Evolutionary conservation across 2,113 vertebrate genomes (phyloP), one percentile per base, ranked within the genome.

Genomic region (Megaceryle maxima): DNA sequence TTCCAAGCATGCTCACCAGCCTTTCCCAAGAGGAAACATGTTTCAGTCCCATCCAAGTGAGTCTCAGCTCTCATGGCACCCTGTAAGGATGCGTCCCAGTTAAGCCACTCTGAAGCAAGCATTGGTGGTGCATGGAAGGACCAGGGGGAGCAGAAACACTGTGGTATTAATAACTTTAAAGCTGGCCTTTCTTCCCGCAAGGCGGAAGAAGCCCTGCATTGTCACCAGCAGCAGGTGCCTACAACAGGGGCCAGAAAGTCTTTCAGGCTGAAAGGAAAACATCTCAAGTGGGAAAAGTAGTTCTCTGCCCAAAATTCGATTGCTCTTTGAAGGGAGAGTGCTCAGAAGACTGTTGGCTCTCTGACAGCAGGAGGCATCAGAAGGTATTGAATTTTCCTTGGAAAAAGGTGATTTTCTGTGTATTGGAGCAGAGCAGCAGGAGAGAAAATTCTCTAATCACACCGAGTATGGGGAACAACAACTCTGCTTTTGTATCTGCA

Each of bases 311-410:
- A 89, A 91, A 96, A 92, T 86, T 75, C 50, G 9, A 88, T 88
- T 88, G 83, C 68, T 94, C 83, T 97, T 96, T 97, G 90, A 95
- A 96, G 87, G 67, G 62, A 88, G 67, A 95, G 85, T 55, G 53
- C 85, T 94, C 72, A 92, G 83, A 97, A 90, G 74, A 88, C 50
- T 93, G 63, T 62, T 85, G 72, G 85, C 87, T 75, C 19, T 96
- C 62, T 91, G 91, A 94, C 92, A 97, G 96, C 83, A 84, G 82
- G 94, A 96, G 46, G 43, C 73, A 93, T 73, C 81, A 93, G 56
- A 66, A 96, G 92, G 69, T 89, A 93, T 80, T 93, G 93, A 73
- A n/a, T 92, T 94, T 95, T 93, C 90, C 93, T 67, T 89, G 62
- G 90, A 85, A 94, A 93, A 92, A 88, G 84, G 75, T 86, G 82